Evolutionary conservation across 2,797 vertebrate species (phyloP).

Genomic region (Borostomias antarcticus): DNA sequence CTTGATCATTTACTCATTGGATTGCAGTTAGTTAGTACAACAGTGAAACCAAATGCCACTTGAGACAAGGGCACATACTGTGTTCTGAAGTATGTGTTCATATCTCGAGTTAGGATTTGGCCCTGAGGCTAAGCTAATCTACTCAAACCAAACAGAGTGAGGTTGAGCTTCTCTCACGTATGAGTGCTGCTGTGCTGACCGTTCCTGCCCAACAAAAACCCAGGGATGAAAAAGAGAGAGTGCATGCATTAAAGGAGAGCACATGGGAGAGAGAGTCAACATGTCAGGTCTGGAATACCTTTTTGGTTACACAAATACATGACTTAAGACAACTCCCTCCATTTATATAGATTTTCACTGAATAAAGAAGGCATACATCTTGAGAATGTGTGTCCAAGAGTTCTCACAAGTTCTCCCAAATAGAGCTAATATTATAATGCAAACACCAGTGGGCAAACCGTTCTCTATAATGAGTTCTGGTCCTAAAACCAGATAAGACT

Average conservation of each 20-base stretch:
- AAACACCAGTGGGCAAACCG: not conserved
- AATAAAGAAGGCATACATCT: not conserved
- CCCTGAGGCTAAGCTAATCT: conserved; percentile 44
- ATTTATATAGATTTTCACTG: not conserved
- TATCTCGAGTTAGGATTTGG: conserved; percentile 23
- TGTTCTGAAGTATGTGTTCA: not conserved
- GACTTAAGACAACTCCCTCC: not conserved
- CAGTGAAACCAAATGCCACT: conserved; percentile 33
- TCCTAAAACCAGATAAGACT: not conserved
- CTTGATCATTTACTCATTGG: conserved; percentile 13
- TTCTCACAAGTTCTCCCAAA: not conserved
- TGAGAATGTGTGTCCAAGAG: not conserved
- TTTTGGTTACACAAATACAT: not conserved
- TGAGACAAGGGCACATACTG: conserved; percentile 2
- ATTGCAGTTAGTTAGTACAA: too few relatives aligned
- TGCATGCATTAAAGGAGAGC: conserved; percentile 52
- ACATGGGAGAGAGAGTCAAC: conserved; percentile 21
- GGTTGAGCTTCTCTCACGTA: conserved; percentile 67
- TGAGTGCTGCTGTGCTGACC: conserved; percentile 46
- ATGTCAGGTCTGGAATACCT: conserved; percentile 13
- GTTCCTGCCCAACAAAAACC: conserved; percentile 65
- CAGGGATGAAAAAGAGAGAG: conserved; percentile 47
- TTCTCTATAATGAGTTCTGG: too few relatives aligned
- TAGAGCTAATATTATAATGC: not conserved
- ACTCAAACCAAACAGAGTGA: conserved; percentile 53